Percentiles rank a stretch among this genome's conserved stretches.
These are phyloP conservation scores for Empis stercorea DNA, from an alignment of 2,888 invertebrate genomes.

Conservation along the genomic window DNA sequence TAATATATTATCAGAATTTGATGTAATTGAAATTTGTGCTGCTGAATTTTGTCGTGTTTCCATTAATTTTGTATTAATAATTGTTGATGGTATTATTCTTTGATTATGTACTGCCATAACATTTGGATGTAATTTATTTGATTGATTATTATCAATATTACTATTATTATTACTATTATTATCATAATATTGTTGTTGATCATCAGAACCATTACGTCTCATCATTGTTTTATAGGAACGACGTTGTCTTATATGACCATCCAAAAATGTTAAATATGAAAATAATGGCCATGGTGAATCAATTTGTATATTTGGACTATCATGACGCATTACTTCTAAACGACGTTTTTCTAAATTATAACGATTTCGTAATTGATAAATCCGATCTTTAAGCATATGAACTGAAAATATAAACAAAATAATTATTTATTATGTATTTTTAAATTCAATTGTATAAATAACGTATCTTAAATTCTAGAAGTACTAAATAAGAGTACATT, in stretches of 20 bases:
- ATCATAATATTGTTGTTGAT: constrained; percentile 1
- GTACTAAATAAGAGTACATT: no score
- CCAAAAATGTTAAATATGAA: constrained; percentile 31
- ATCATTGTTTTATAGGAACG: constrained; percentile 30
- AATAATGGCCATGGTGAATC: constrained; percentile 34
- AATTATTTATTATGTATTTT: no score
- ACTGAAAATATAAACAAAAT: constrained; percentile 18
- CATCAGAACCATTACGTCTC: constrained; percentile 9
- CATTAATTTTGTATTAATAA: no score
- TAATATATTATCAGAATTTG: neutral
- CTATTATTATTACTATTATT: no score
- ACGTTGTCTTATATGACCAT: constrained; percentile 32
- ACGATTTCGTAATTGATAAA: constrained; percentile 35
- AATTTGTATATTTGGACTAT: constrained; percentile 20
- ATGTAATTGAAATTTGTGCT: neutral
- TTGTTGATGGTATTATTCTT: neutral
- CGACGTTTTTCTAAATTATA: constrained; percentile 36
- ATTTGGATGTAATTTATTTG: neutral
- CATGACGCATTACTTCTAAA: constrained; percentile 25
- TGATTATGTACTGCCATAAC: neutral
- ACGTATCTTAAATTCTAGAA: no score
- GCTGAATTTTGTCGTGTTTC: neutral
- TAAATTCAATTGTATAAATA: no score
- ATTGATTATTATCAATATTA: no score
- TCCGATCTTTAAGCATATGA: constrained; percentile 32